Percentiles rank a stretch among this genome's conserved stretches.
Conservation (phyloP, 2,113 vertebrate genomes). For the Dromiciops gliroides region DNA sequence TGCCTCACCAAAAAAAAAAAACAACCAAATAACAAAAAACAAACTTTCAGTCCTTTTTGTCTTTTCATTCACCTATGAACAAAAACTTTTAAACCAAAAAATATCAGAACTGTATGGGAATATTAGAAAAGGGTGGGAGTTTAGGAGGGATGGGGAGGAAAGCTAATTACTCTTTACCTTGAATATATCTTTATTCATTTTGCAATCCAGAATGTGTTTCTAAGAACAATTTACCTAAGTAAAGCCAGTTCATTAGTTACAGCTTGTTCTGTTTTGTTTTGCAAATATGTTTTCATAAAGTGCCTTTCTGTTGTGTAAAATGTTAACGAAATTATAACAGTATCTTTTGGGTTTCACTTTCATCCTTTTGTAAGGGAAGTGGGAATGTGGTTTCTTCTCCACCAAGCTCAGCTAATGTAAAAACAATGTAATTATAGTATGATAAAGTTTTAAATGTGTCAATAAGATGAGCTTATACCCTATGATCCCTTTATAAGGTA, state of each 20-base stretch:
- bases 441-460: too few species aligned
- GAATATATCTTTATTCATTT: not conserved
- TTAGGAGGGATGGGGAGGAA: not conserved
- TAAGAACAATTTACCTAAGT: not conserved
- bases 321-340: not conserved
- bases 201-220: not conserved
- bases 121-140: not conserved
- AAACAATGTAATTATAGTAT: not conserved
- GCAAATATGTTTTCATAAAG: not conserved
- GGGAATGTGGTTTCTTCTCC: not conserved
- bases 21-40: too few species aligned
- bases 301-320: not conserved
- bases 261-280: not conserved
- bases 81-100: not conserved
- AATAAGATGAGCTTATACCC: not conserved
- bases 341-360: not conserved
- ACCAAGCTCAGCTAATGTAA: not conserved
- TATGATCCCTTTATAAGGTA: not conserved
- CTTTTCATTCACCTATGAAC: not conserved
- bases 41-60: not conserved
- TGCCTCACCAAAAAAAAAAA: too few species aligned
- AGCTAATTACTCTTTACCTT: not conserved
- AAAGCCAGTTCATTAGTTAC: not conserved
- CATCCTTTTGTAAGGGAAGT: not conserved
- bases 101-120: not conserved